Conservation (phyloP, 2,797 vertebrate species). For the Manis crassicaudata region DNA sequence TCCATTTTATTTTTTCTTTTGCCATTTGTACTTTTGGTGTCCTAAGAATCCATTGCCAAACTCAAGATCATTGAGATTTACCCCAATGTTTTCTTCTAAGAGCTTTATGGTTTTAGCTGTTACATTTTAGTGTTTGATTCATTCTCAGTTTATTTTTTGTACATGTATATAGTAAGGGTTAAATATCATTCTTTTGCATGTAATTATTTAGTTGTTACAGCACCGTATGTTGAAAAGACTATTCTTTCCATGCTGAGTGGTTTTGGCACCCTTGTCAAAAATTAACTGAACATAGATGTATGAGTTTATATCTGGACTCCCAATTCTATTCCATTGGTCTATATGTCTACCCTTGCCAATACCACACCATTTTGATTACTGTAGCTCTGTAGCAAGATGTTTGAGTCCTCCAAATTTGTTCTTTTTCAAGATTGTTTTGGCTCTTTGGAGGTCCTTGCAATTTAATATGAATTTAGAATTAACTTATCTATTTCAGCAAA, state of each 20-base stretch:
- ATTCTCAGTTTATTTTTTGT: constrained; percentile 23
- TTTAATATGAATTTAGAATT: background rate
- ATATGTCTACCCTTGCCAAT: background rate
- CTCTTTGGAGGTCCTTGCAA: background rate
- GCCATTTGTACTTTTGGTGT: background rate
- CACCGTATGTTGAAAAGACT: background rate
- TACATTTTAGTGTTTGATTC: constrained; percentile 12
- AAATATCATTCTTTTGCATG: constrained; percentile 9
- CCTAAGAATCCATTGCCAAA: background rate
- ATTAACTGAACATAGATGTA: background rate
- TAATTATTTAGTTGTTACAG: background rate
- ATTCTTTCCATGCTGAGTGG: background rate
- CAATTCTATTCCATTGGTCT: background rate
- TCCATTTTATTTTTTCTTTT: background rate
- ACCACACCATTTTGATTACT: background rate
- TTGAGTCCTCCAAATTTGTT: background rate
- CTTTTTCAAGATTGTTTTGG: constrained; percentile 1
- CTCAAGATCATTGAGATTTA: background rate
- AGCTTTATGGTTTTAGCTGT: background rate
- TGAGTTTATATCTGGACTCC: background rate
- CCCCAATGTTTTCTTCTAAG: background rate
- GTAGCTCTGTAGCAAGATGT: background rate
- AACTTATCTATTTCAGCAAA: background rate
- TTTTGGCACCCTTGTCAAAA: background rate
- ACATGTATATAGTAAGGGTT: background rate